A percentile compares a stretch with the other conserved stretches of the same genome.
Evolutionary conservation across 2,113 vertebrate genomes (phyloP).

Genomic region (Campylomormyrus tamandua): DNA sequence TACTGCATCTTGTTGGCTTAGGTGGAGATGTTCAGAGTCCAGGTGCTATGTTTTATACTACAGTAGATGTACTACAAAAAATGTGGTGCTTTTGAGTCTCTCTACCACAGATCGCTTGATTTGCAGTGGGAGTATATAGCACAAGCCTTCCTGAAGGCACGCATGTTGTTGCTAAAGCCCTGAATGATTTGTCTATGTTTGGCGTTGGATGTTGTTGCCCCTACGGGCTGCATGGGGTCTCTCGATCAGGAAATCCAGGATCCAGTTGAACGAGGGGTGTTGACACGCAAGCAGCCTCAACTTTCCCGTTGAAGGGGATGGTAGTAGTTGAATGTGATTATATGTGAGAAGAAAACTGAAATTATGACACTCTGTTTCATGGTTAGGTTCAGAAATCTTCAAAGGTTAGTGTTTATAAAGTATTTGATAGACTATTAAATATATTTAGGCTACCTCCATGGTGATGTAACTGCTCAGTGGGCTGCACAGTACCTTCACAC

Average conservation of each 20-base stretch:
- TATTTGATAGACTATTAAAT: background rate
- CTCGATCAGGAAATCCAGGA: too few relatives aligned
- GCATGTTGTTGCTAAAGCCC: background rate
- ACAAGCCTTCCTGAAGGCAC: background rate
- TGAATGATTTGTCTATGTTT: background rate
- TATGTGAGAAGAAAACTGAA: background rate
- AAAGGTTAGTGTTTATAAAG: background rate
- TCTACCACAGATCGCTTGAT: background rate
- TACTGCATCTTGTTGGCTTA: background rate
- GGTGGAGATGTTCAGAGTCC: background rate
- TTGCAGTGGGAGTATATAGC: background rate
- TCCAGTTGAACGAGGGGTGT: too few relatives aligned
- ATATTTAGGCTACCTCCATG: background rate
- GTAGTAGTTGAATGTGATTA: background rate
- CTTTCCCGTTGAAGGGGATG: too few relatives aligned
- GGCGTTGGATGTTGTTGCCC: background rate
- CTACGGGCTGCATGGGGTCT: too few relatives aligned
- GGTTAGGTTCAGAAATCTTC: background rate
- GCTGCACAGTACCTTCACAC: background rate
- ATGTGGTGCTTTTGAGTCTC: background rate
- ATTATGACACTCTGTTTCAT: background rate
- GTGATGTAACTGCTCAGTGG: background rate
- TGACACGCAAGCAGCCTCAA: too few relatives aligned
- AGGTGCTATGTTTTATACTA: background rate
- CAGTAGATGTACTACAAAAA: background rate